Evolutionary conservation across 2,888 invertebrate species (phyloP), one percentile per base, ranked within the genome.

Genomic region (Pheosia tremula): DNA sequence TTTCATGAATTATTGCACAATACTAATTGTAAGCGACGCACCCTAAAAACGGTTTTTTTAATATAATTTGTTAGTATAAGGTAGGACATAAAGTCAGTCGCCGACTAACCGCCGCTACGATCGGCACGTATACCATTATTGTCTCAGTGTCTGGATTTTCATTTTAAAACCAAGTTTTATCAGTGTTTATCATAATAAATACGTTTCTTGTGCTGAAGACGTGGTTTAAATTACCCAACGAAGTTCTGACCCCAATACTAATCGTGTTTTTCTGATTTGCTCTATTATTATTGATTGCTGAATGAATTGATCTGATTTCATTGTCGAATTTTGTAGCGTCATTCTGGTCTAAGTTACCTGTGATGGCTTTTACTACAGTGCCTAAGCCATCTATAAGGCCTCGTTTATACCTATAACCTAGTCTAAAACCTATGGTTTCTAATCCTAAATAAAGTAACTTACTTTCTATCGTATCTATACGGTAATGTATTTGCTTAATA

Each of bases 391-490:
- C 57, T 54, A 71, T 66, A 54, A 68, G 13, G 10, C 66, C 67
- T n/a, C 66, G 52, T 59, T 57, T 68, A 38, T 62, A 39, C 10
- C 66, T 60, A 47, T 62, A 59, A 0, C 24, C 2, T 7, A 56
- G 3, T 53, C 38, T 59, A 24, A 57, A 63, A 0, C 63, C 69
- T 62, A 67, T 11, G 37, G 58, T 67, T 47, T 67, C 62, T 58
- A 73, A 60, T 7, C 69, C 68, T 68, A 71, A 59, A 59, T 66
- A 67, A 2, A 60, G 36, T 61, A 69, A 38, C 24, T 65, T 72
- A 72, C 61, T 71, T 61, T 72, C 68, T 64, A 71, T 64, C 0
- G 39, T 71, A 45, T 74, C 61, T 50, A 68, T 67, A 5, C 64
- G 58, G 36, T 72, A 69, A 7, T 74, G 61, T 67, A 68, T 66